Evolutionary conservation across 2,888 invertebrate species (phyloP).

Genomic region (Hypercompe scribonia): DNA sequence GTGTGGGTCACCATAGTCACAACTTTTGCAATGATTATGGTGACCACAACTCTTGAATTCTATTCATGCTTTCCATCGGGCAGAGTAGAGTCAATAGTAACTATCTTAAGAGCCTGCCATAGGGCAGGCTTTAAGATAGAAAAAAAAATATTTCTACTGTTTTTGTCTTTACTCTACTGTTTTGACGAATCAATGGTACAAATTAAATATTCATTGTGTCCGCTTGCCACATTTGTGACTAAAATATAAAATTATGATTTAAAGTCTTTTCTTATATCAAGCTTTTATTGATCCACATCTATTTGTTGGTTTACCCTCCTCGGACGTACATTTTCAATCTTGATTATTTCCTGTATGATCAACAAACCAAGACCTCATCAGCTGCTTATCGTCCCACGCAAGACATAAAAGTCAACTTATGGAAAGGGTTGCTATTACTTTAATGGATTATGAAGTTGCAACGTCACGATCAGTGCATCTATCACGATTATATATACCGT

Average conservation of each 20-base stretch:
- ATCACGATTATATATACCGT: conserved; percentile 10
- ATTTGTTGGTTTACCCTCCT: background rate
- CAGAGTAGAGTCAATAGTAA: no score
- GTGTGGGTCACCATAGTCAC: no score
- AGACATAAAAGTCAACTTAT: conserved; percentile 15
- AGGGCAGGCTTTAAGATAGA: no score
- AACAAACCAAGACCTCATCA: background rate
- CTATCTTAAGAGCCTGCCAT: no score
- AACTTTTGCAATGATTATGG: no score
- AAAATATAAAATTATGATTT: background rate
- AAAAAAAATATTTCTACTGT: no score
- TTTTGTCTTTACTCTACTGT: background rate
- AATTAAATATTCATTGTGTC: background rate
- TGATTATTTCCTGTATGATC: conserved; percentile 3
- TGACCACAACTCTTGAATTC: no score
- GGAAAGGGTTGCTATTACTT: conserved; percentile 18
- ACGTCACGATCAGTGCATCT: conserved; percentile 18
- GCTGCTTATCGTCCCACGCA: conserved; percentile 14
- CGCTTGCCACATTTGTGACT: background rate
- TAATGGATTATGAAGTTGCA: conserved; percentile 17
- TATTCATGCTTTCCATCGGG: no score
- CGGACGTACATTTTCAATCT: background rate
- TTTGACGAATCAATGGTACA: background rate
- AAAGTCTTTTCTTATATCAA: background rate
- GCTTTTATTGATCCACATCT: background rate